Base-by-base conservation (phyloP, 2,888 invertebrate genomes). In the Aphodius granarius region DNA sequence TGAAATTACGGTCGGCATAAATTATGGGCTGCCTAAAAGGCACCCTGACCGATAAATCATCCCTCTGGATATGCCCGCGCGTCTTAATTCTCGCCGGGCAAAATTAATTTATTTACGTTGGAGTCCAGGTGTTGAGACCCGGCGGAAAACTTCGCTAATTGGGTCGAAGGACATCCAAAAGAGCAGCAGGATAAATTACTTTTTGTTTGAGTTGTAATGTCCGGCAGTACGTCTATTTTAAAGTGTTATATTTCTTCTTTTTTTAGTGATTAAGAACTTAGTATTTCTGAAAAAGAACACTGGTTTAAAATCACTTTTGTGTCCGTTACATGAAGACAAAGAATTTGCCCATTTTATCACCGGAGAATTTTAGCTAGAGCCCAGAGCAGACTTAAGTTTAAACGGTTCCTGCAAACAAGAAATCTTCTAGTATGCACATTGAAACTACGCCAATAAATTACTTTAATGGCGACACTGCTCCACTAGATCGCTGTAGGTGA, bases 1-100 rank as follows among this genome's bases (percentile, higher is more conserved):
- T 65, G 71, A 74, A 74, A 74, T 71, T 71, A 71, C 64, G 71
- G 70, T 43, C 43, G 43, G 43, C 43, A 43, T 43, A 43, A 43
- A 43, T 43, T 43, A 43, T 43, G 43, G 3, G 43, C 9, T 43
- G 43, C 43, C 43, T 43, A 43, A 43, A 43, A 43, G 43, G 43
- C 43, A 43, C 43, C 43, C 43, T 13, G 43, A 43, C 43, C 2
- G 4, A 43, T 43, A 43, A 43, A 43, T 43, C 43, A 43, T 43
- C 43, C 9, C 43, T 13, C 9, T 43, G 43, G 43, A 43, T 43
- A 43, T 13, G 43, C 43, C 9, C 5, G 43, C 43, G 43, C 4
- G 43, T 43, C 43, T 43, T 43, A 43, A 43, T 43, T 9, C 43
- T 43, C 43, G 43, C 43, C 6, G 43, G 13, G 43, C 9, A 13